Evolutionary conservation across 2,888 invertebrate genomes (phyloP).

Genomic region (Coecobrya sp.): DNA sequence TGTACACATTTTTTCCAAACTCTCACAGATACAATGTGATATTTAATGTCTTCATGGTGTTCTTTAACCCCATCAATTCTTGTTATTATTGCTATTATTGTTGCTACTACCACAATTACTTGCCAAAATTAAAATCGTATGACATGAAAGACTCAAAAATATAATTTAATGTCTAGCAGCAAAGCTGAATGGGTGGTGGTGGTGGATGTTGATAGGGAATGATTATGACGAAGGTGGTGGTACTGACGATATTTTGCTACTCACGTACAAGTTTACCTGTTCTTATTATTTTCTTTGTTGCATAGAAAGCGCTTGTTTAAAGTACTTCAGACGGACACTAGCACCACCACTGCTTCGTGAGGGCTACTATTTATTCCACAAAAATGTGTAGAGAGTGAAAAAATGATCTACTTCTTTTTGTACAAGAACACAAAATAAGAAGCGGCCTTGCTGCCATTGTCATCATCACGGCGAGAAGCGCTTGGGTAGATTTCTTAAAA

Average conservation of each 20-base stretch:
- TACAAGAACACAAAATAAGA: neutral
- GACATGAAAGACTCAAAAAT: slow-evolving; percentile 51
- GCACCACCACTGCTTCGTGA: neutral
- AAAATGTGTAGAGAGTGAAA: slow-evolving; percentile 50
- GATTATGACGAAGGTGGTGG: neutral
- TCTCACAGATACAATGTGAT: slow-evolving; percentile 31
- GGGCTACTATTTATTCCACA: neutral
- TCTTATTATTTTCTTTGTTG: slow-evolving; percentile 34
- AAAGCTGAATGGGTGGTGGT: slow-evolving; percentile 55
- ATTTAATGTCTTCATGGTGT: slow-evolving; percentile 64
- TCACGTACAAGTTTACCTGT: slow-evolving; percentile 45
- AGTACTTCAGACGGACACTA: slow-evolving; percentile 26
- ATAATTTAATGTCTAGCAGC: slow-evolving; percentile 23
- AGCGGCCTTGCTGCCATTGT: slow-evolving; percentile 33
- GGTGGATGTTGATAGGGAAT: slow-evolving; percentile 45
- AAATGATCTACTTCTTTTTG: slow-evolving; percentile 58
- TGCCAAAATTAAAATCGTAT: slow-evolving; percentile 66
- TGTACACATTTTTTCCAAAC: slow-evolving; percentile 46
- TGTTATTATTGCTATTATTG: slow-evolving; percentile 60
- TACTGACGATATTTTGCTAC: slow-evolving; percentile 17
- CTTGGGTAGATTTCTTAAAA: slow-evolving; percentile 41
- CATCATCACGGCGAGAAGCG: slow-evolving; percentile 26
- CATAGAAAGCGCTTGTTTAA: slow-evolving; percentile 55
- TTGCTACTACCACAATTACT: slow-evolving; percentile 5
- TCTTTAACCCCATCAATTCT: slow-evolving; percentile 61